Evolutionary conservation across 2,888 invertebrate genomes (phyloP).

Genomic region (Dryadula phaetusa): DNA sequence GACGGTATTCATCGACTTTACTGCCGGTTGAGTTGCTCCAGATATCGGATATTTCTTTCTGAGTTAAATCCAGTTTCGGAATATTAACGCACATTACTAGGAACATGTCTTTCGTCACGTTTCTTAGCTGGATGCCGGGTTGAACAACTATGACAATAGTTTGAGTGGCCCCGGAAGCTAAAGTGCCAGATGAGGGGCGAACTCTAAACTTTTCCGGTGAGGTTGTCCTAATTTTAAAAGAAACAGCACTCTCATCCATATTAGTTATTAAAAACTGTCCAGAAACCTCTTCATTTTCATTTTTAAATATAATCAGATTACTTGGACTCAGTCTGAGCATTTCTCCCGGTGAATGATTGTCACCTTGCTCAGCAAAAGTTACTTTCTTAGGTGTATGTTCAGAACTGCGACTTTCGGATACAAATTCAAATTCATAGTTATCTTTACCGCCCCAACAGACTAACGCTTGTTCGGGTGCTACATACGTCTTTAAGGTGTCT

Average conservation of each 20-base stretch:
- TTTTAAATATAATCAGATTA: constrained; percentile 88
- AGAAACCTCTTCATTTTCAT: constrained; percentile 87
- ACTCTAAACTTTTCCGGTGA: constrained; percentile 98
- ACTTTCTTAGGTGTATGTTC: constrained; percentile 69
- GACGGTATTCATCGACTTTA: constrained; percentile 88
- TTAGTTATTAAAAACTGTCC: constrained; percentile 89
- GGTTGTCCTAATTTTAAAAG: constrained; percentile 95
- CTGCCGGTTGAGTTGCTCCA: constrained; percentile 88
- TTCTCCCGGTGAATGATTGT: constrained; percentile 76
- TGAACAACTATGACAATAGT: constrained; percentile 90
- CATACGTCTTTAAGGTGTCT: constrained; percentile 88
- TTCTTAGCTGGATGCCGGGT: constrained; percentile 87
- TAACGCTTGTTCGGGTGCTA: constrained; percentile 90
- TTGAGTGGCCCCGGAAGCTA: constrained; percentile 86
- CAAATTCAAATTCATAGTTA: constrained; percentile 88
- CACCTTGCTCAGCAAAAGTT: constrained; percentile 62
- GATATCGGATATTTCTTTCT: constrained; percentile 87
- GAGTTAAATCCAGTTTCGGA: constrained; percentile 82
- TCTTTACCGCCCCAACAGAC: constrained; percentile 92
- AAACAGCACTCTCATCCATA: constrained; percentile 80
- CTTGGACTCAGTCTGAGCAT: constrained; percentile 87
- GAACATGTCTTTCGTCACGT: constrained; percentile 92
- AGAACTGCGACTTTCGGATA: constrained; percentile 82
- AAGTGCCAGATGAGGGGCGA: constrained; percentile 92
- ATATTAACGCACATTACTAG: constrained; percentile 92